These are phyloP conservation scores for Listronotus bonariensis DNA, from an alignment of 1,140 invertebrate genomes.

Conservation along the genomic window DNA sequence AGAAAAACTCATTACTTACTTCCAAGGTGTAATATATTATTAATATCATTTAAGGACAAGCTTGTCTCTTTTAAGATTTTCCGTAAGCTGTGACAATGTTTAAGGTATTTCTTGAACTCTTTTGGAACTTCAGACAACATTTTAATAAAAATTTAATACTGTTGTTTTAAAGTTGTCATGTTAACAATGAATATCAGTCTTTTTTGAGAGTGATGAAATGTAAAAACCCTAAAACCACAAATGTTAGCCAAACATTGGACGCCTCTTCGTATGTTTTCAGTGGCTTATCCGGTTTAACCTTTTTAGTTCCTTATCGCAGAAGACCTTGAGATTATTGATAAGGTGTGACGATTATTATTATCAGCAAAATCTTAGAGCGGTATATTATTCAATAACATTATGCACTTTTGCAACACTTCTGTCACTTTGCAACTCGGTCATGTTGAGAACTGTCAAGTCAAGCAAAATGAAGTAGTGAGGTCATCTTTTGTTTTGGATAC, in stretches of 20 bases:
- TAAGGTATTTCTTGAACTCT: conserved; percentile 50
- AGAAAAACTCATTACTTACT: conserved; percentile 58
- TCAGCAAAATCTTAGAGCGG: conserved; percentile 4
- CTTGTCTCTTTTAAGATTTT: conserved; percentile 70
- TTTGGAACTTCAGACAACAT: conserved; percentile 43
- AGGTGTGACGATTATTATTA: conserved; percentile 5
- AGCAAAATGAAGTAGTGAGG: neutral
- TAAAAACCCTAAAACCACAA: no score
- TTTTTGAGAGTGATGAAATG: no score
- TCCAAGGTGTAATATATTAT: conserved; percentile 65
- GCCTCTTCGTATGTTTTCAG: no score
- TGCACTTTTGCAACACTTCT: neutral
- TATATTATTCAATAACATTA: neutral
- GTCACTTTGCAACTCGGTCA: neutral
- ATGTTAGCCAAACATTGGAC: no score
- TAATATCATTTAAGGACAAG: conserved; percentile 67
- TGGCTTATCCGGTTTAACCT: no score
- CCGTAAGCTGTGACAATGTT: conserved; percentile 49
- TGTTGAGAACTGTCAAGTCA: conserved; percentile 1
- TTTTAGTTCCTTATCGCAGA: no score
- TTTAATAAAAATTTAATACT: conserved; percentile 2
- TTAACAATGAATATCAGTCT: no score
- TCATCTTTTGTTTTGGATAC: conserved; percentile 6
- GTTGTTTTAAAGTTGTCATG: no score
- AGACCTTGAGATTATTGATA: neutral